phyloP scores from a whole-genome alignment of 2,113 vertebrate genomes.

The Myiagra hebetior region DNA sequence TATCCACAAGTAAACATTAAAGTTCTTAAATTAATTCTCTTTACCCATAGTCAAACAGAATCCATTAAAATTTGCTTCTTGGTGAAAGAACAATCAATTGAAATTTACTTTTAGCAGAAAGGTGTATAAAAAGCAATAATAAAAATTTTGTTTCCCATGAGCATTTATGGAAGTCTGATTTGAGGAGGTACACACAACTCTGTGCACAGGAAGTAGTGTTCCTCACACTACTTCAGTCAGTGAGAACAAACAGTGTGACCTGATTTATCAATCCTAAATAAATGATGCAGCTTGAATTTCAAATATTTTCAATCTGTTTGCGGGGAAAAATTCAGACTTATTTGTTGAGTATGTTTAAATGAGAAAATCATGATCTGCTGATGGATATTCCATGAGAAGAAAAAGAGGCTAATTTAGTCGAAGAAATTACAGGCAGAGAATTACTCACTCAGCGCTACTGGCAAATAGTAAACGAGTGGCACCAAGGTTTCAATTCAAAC shows the following conservation, averaged over 20 bases:
- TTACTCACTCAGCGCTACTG: conserved; percentile 34
- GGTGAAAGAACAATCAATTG: neutral
- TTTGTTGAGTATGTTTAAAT: conserved; percentile 11
- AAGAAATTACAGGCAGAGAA: conserved; percentile 36
- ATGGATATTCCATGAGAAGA: conserved; percentile 31
- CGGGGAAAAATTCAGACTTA: conserved; percentile 11
- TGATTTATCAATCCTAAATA: neutral
- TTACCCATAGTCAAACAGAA: neutral
- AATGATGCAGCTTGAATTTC: neutral
- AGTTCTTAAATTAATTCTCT: neutral
- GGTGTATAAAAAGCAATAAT: neutral
- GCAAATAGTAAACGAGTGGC: neutral
- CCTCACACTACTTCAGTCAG: neutral
- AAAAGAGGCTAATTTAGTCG: conserved; percentile 39
- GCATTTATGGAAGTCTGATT: neutral
- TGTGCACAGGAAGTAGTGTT: neutral
- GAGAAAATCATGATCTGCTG: conserved; percentile 49
- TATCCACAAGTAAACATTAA: neutral
- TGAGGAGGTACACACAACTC: neutral
- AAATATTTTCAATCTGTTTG: conserved; percentile 19
- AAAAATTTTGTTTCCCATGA: neutral
- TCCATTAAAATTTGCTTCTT: neutral
- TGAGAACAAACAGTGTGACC: neutral
- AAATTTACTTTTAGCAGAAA: neutral
- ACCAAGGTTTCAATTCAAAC: conserved; percentile 47